Percentiles rank a stretch among this genome's conserved stretches.
Conservation (phyloP, 2,797 vertebrate genomes). For the Poeciliopsis paucimaculata region DNA sequence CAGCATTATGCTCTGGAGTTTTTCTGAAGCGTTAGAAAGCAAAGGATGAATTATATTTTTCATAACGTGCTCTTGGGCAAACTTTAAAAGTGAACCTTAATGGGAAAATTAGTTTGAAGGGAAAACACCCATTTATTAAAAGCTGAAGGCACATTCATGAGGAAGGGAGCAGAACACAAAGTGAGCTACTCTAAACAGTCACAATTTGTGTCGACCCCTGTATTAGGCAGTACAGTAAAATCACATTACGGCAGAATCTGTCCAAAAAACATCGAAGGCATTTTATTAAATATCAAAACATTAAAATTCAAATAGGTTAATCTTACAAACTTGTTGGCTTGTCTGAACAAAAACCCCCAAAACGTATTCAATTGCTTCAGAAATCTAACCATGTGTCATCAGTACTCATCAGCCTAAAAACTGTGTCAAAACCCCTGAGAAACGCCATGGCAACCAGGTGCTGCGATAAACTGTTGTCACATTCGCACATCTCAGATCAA, state of each 20-base stretch:
- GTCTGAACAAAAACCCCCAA: neutral
- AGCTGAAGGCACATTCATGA: neutral
- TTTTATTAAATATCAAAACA: conserved; percentile 70
- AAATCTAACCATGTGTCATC: neutral
- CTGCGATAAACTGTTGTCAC: neutral
- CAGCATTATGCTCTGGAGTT: neutral
- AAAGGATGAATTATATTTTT: neutral
- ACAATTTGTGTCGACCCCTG: neutral
- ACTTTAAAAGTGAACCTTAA: neutral
- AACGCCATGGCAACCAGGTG: neutral
- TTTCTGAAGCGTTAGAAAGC: neutral
- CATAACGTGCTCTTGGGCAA: neutral
- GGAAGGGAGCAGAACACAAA: neutral
- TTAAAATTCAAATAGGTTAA: conserved; percentile 43
- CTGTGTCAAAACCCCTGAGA: conserved; percentile 39
- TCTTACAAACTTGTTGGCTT: conserved; percentile 14
- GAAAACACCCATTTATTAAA: neutral
- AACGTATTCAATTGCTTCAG: neutral
- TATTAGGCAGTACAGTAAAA: neutral
- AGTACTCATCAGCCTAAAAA: conserved; percentile 24
- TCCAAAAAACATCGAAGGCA: conserved; percentile 7
- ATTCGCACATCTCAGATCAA: neutral
- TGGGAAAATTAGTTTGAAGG: neutral
- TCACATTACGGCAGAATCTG: neutral
- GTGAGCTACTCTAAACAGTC: neutral